Evolutionary conservation across 2,797 vertebrate genomes (phyloP).

Genomic region (Siniperca scherzeri): DNA sequence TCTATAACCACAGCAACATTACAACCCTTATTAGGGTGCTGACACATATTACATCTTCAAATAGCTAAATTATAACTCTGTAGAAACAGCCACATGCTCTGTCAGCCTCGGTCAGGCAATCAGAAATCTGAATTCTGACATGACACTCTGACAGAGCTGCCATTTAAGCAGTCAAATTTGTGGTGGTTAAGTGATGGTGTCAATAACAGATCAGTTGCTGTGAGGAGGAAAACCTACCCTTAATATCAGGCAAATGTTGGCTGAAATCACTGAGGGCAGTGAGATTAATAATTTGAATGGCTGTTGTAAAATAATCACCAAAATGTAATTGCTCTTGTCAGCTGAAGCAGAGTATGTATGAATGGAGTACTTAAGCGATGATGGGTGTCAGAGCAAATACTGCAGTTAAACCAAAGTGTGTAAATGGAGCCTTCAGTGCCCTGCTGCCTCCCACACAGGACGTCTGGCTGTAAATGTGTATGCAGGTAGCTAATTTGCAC

Average conservation of each 20-base stretch:
- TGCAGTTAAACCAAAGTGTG: constrained; percentile 85
- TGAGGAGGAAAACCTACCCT: constrained; percentile 46
- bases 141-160: constrained; percentile 48
- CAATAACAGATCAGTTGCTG: constrained; percentile 73
- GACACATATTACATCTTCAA: constrained; percentile 25
- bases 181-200: constrained; percentile 62
- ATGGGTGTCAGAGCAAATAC: constrained; percentile 79
- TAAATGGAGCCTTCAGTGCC: constrained; percentile 85
- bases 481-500: constrained; percentile 74
- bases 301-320: constrained; percentile 80
- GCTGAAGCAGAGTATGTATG: constrained; percentile 74
- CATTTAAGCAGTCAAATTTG: constrained; percentile 51
- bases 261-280: constrained; percentile 68
- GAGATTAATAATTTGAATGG: constrained; percentile 79
- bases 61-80: constrained; percentile 27
- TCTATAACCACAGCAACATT: constrained; percentile 25
- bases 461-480: constrained; percentile 70
- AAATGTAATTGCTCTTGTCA: constrained; percentile 75
- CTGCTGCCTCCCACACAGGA: constrained; percentile 79
- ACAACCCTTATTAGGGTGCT: constrained; percentile 29
- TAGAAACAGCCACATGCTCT: constrained; percentile 25
- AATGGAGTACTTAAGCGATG: constrained; percentile 81
- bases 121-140: constrained; percentile 46
- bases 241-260: constrained; percentile 70
- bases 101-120: constrained; percentile 38